Percentiles rank a stretch among this genome's conserved stretches.
Evolutionary conservation across 2,888 invertebrate genomes (phyloP).

Genomic region (Petrophora chlorosata): DNA sequence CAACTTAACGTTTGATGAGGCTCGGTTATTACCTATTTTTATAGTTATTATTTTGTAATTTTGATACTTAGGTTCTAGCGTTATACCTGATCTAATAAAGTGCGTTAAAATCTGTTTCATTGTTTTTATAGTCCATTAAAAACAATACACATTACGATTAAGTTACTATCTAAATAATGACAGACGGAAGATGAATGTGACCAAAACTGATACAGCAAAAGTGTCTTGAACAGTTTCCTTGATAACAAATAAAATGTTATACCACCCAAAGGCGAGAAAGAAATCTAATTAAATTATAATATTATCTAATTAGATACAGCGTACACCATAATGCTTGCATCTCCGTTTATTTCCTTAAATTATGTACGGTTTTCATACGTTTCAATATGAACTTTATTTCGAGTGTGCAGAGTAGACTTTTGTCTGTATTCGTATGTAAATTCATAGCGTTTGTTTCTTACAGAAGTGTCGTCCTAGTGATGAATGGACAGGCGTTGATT

Average conservation of each 20-base stretch:
- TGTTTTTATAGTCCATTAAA: background rate
- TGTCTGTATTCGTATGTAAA: slow-evolving; percentile 39
- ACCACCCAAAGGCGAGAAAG: slow-evolving; percentile 75
- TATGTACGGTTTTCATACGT: slow-evolving; percentile 26
- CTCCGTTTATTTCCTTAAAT: slow-evolving; percentile 61
- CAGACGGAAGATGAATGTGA: slow-evolving; percentile 27
- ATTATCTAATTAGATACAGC: slow-evolving; percentile 78
- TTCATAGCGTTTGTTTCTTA: slow-evolving; percentile 51
- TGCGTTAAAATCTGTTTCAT: too few species aligned
- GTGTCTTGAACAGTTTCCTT: slow-evolving; percentile 41
- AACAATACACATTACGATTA: background rate
- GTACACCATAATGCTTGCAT: slow-evolving; percentile 71
- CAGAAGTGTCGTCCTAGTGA: slow-evolving; percentile 67
- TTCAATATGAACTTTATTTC: slow-evolving; percentile 32
- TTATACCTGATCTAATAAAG: too few species aligned
- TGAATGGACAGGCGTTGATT: slow-evolving; percentile 73
- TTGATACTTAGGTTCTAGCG: too few species aligned
- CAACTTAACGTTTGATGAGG: too few species aligned
- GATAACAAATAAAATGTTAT: slow-evolving; percentile 61
- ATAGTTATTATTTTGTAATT: too few species aligned
- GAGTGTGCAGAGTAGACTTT: slow-evolving; percentile 48
- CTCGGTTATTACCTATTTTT: too few species aligned
- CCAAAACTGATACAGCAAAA: slow-evolving; percentile 32
- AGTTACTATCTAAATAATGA: background rate
- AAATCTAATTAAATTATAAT: slow-evolving; percentile 62